Conservation (phyloP, 2,797 vertebrate species). For the Myoxocephalus aenaeus region DNA sequence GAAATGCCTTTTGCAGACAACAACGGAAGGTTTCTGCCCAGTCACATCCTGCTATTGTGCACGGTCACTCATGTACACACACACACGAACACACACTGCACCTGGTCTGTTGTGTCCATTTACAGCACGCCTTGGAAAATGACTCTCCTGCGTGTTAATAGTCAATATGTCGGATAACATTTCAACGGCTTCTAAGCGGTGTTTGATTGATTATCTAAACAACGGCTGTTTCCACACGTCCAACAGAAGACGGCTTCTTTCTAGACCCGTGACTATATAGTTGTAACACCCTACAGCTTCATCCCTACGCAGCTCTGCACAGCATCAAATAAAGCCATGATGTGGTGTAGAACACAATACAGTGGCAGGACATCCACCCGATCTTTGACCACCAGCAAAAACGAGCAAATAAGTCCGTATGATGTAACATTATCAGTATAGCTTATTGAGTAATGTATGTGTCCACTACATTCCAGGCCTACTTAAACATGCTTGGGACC, state of each 20-base stretch:
- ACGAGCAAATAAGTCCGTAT: background rate
- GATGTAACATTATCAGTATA: background rate
- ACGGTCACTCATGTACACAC: slow-evolving; percentile 33
- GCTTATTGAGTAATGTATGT: slow-evolving; percentile 1
- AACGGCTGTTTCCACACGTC: background rate
- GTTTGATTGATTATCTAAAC: background rate
- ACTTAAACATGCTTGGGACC: background rate
- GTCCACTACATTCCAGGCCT: background rate
- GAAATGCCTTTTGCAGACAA: slow-evolving; percentile 63
- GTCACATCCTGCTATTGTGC: slow-evolving; percentile 81
- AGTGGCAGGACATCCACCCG: background rate
- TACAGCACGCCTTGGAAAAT: background rate
- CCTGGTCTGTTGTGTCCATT: slow-evolving; percentile 30
- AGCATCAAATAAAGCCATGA: slow-evolving; percentile 5
- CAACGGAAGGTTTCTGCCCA: slow-evolving; percentile 63
- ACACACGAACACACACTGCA: slow-evolving; percentile 17
- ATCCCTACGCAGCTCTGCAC: background rate
- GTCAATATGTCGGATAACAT: background rate
- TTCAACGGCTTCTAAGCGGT: background rate
- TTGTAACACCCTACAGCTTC: background rate
- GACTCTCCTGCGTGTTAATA: background rate
- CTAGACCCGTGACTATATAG: background rate
- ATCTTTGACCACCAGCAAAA: background rate
- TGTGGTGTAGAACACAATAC: background rate
- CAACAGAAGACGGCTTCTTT: background rate